Evolutionary conservation across 2,888 invertebrate species (phyloP), one percentile per base, ranked within the genome.

Genomic region (Rhimphoctona megacephalus): DNA sequence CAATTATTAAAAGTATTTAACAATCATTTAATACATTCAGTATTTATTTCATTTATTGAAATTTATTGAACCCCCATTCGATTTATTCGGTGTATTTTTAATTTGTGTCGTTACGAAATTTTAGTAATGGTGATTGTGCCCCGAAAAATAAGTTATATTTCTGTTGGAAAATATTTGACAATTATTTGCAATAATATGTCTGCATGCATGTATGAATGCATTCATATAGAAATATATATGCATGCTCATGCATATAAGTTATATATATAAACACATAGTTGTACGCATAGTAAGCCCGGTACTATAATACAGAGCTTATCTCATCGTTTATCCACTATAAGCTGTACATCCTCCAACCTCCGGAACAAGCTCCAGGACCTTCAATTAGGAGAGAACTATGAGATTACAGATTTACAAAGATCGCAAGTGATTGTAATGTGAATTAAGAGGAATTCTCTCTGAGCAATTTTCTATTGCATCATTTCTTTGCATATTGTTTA

Each of bases 361-460:
- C 52, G 86, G 85, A 87, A 81, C 77, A 87, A 85, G 74, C 70
- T 25, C 81, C 70, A 85, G 67, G 74, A 81, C 74, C 82, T 78
- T 78, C 67, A 85, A 81, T 85, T 81, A 85, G 78, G 64, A 49
- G 78, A 76, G 79, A 79, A 81, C 78, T 85, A 85, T 79, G 81
- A 74, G 82, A 64, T 66, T 57, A 81, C 67, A 78, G 73, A 82
- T 72, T 74, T 25, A 39, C 22, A 22, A 61, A 54, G 39, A 74
- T 11, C 22, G 25, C 57, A 19, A 74, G 25, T 49, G 33, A 33
- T 72, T 72, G 49, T 30, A 72, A 52, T n/a, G 49, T 46, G 17
- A 70, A 39, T 70, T 22, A 3, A 70, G 8, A 25, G 17, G 5
- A 30, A 61, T 61, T 30, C 30, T 61, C 25, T 61, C 30, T 25